Evolutionary conservation across 2,888 invertebrate species (phyloP).

Genomic region (Trichopoda pennipes): DNA sequence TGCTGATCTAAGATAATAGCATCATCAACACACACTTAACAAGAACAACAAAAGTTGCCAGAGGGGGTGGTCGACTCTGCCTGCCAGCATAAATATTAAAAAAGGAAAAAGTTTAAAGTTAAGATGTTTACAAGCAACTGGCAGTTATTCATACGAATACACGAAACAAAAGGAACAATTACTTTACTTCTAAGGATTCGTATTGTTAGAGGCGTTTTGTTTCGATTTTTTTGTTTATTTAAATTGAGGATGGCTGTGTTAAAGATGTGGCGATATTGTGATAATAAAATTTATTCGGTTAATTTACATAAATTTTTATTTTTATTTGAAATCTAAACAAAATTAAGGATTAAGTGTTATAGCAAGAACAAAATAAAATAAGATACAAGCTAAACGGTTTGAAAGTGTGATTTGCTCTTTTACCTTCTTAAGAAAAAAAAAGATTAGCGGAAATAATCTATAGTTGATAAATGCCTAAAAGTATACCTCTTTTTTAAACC

Average conservation of each 20-base stretch:
- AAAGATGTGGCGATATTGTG: conserved; percentile 70
- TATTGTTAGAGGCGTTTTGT: conserved; percentile 69
- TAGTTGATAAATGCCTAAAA: conserved; percentile 45
- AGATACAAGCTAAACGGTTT: conserved; percentile 27
- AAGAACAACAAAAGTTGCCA: conserved; percentile 53
- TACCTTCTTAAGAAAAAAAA: conserved; percentile 8
- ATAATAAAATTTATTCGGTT: conserved; percentile 74
- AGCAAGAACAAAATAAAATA: not conserved
- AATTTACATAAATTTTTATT: conserved; percentile 76
- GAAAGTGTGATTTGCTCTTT: conserved; percentile 27
- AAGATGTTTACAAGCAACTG: conserved; percentile 64
- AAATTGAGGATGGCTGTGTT: conserved; percentile 68
- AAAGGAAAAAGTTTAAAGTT: conserved; percentile 64
- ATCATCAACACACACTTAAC: conserved; percentile 77
- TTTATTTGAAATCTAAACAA: conserved; percentile 65
- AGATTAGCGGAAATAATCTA: conserved; percentile 54
- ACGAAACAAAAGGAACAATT: conserved; percentile 67
- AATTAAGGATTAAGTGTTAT: conserved; percentile 59
- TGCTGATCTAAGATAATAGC: conserved; percentile 78
- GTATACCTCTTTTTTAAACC: conserved; percentile 48
- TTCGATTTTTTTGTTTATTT: conserved; percentile 53
- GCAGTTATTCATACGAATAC: conserved; percentile 45
- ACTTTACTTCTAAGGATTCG: conserved; percentile 66
- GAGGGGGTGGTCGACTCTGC: conserved; percentile 45
- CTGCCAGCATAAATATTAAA: conserved; percentile 26